Base-by-base conservation (phyloP, 2,888 invertebrate genomes). In the Xestia xanthographa region DNA sequence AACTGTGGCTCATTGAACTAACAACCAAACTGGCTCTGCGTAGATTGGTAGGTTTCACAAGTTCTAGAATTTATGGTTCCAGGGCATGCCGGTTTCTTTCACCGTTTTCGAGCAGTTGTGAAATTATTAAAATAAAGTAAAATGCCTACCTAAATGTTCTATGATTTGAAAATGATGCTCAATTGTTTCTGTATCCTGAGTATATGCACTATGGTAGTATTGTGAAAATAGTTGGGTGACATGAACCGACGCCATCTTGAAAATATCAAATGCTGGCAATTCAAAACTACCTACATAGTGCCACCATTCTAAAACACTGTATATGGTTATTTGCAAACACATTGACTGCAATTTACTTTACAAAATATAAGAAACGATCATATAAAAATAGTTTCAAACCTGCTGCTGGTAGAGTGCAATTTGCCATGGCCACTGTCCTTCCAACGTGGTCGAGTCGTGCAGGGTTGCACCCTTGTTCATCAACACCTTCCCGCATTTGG, bases 401-500 rank as follows among this genome's bases (percentile, higher is more conserved):
- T 71, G 71, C 20, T 63, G 63, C 63, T 63, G 63, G 17, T 63
- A 63, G 41, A 63, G 63, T 41, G 63, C 63, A 63, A 41, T 17
- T 63, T 63, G 63, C 63, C 63, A 63, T 4, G 63, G 63, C 63
- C 63, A 63, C n/a, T 63, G 63, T 63, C 63, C 63, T 17, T 65
- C 43, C 26, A 65, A 20, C 26, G 43, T 63, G n/a, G 5, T 41
- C 9, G 38, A n/a, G n/a, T 63, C 63, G 17, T 5, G 8, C 41
- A 26, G 63, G 41, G n/a, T 17, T 17, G n/a, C 17, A 6, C n/a
- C n/a, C 41, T n/a, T 63, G 41, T 63, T 63, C 17, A 63, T 8
- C 17, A 63, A n/a, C 38, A 63, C 63, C 41, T 41, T 63, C 5
- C 63, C 63, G n/a, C 63, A 63, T 17, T n/a, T 63, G 41, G 41